Evolutionary conservation across 2,888 invertebrate species (phyloP), one percentile per base, ranked within the genome.

Genomic region (Lasioglossum figueresi): DNA sequence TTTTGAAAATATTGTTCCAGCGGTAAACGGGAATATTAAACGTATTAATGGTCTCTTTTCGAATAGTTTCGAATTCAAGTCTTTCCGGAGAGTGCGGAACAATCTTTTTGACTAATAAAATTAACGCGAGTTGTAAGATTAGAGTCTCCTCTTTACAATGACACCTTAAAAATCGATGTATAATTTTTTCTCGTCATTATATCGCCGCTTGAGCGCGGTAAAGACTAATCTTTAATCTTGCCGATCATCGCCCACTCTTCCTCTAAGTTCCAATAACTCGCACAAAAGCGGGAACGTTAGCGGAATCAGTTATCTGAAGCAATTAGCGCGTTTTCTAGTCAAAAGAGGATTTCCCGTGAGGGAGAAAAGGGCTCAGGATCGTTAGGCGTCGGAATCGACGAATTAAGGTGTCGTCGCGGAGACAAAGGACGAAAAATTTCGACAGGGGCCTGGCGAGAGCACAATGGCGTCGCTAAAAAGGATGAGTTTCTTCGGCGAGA

Each of bases 401-500:
- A 31, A 31, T 63, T 31, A 63, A 63, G 31, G 63, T 31, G 31
- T 16, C 63, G 63, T 31, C 31, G 34, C 23, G 34, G 52, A 31
- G 68, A 73, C 34, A 68, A 82, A 40, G 68, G 79, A 68, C 16
- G 66, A 68, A 70, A 45, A 40, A 73, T 56, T 14, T 12, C 4
- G 27, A 1, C 5, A 27, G 48, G 5, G 31, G 37, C 63, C 63
- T 27, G 72, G 43, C 16, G 14, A 37, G 66, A 31, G 16, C 34
- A 78, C 27, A 56, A 76, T 27, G 77, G 48, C n/a, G 8, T 37
- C 48, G 16, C 16, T 59, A 23, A 45, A 76, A 68, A 43, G 74
- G 76, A 74, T 59, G 45, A 66, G 63, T 77, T 79, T 48, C 72
- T 77, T 72, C 68, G 72, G 8, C 63, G 34, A 63, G 19, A 66